Base-by-base conservation (phyloP, 2,797 vertebrate species). In the Triplophysa yarkandensis region DNA sequence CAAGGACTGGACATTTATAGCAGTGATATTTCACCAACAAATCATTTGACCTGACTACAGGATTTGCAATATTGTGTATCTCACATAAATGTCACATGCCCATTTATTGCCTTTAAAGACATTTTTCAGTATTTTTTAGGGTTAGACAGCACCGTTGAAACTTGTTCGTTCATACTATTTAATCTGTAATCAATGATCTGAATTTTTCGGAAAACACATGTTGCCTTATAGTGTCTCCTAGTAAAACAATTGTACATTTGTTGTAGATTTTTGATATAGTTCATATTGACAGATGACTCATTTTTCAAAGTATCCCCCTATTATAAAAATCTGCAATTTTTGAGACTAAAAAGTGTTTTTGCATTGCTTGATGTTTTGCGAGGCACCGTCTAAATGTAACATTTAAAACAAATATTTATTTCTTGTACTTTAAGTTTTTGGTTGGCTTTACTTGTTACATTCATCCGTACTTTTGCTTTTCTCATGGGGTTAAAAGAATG, bases 331-430 rank as follows among this genome's bases (percentile, higher is more conserved):
- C 8, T 43, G 41, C 9, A 16, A 21, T 27, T 54, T 14, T 27
- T 10, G 7, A 17, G 19, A 32, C 39, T 32, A 30, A 43, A 57
- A 9, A 16, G 17, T 11, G 41, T 27, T 30, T 14, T 11, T 14
- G 1, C 54, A 11, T 58, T 70, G 67, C 58, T 27, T 34, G 43
- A 34, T 25, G 23, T 60, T 71, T 60, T 61, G 9, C 19, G 2
- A 21, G 28, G 25, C 21, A 46, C 2, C 3, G 17, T 46, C n/a
- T 23, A 2, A 36, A 36, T 19, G 68, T 50, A 36, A 41, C 16
- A 27, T 55, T 62, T 60, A 46, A 27, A 63, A 60, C 36, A 21
- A 70, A 68, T 75, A 81, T 78, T 77, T 81, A 74, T 80, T 77
- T 71, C 8, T 4, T 62, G 17, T 39, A 73, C 68, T 68, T 54